These are phyloP conservation scores for Melanotaenia nigrans DNA, from an alignment of 2,797 vertebrate genomes.

Conservation along the genomic window DNA sequence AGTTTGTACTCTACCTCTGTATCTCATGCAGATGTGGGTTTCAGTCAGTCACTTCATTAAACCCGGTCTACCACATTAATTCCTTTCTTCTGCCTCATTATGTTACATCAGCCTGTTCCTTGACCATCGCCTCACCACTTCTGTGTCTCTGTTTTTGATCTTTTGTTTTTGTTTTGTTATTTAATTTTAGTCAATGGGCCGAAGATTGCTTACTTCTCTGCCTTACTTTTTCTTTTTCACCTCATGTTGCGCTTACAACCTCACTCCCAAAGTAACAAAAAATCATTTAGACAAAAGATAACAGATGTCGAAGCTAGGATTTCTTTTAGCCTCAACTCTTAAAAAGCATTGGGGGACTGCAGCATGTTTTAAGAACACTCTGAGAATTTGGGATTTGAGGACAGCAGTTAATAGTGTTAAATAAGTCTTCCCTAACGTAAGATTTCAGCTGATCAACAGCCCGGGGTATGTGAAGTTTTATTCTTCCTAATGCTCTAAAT, in stretches of 20 bases:
- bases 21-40: conserved; percentile 18
- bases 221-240: neutral
- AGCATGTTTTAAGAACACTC: neutral
- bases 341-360: neutral
- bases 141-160: neutral
- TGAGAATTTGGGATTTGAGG: neutral
- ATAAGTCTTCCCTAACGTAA: too few species aligned
- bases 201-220: neutral
- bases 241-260: neutral
- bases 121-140: neutral
- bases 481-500: neutral
- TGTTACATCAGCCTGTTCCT: neutral
- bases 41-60: conserved; percentile 24
- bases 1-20: conserved; percentile 23
- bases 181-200: neutral
- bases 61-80: neutral
- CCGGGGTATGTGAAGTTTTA: neutral
- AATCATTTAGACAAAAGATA: neutral
- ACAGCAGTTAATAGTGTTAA: neutral
- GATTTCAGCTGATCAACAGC: neutral
- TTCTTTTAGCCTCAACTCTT: neutral
- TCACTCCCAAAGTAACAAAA: neutral
- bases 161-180: neutral
- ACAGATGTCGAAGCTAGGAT: neutral
- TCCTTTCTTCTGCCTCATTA: neutral